Percentiles rank a stretch among this genome's conserved stretches.
Conservation (phyloP, 2,113 vertebrate genomes). For the Paradoxurus hermaphroditus region DNA sequence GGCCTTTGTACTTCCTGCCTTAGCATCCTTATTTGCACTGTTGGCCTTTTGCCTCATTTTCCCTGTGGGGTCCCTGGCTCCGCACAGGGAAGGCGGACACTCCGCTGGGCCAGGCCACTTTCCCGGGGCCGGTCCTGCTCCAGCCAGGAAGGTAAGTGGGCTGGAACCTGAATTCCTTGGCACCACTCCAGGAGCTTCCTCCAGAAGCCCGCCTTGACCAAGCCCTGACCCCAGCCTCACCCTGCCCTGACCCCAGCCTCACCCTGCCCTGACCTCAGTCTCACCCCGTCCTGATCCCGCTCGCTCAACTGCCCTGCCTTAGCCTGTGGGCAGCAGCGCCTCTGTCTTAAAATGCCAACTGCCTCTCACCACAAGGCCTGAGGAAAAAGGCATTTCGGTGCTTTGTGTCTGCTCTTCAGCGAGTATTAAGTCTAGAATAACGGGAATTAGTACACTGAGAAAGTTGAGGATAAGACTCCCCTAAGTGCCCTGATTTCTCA, state of each 20-base stretch:
- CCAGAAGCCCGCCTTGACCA: not conserved
- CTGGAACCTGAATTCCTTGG: not conserved
- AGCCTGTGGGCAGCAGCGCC: not conserved
- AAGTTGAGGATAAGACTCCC: conserved; percentile 18
- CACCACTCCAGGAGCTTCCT: not conserved
- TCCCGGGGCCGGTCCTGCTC: not conserved
- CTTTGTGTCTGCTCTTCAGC: not conserved
- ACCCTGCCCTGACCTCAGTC: no score
- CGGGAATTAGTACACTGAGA: not conserved
- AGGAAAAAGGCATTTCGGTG: not conserved
- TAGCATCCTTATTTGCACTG: not conserved
- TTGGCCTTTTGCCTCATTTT: not conserved
- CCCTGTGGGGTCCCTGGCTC: not conserved
- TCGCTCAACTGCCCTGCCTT: not conserved
- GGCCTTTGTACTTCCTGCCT: not conserved
- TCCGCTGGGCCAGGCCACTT: not conserved
- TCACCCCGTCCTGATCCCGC: no score
- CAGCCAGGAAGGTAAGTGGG: not conserved
- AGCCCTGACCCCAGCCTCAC: no score
- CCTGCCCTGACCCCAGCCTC: no score
- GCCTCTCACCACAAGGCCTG: not conserved
- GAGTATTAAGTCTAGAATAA: conserved; percentile 25
- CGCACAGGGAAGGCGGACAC: not conserved
- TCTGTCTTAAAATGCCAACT: not conserved
- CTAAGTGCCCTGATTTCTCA: not conserved